Evolutionary conservation across 1,140 invertebrate genomes (phyloP), one percentile per base, ranked within the genome.

Genomic region (Drosophila ohnishii): DNA sequence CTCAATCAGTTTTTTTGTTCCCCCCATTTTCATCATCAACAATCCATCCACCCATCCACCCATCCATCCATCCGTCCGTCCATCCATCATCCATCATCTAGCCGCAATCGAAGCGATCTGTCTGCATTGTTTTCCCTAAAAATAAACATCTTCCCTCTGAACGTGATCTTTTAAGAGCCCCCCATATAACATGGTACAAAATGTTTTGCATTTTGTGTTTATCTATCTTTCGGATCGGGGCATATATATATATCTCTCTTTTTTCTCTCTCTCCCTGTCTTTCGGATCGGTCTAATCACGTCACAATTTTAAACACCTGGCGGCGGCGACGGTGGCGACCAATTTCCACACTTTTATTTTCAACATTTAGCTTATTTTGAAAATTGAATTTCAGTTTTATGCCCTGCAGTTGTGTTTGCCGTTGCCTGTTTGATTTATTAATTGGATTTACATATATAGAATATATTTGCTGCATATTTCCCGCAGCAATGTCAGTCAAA

Each of bases 51-150:
- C 9, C 56, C 58, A 57, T 56, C 45, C 61, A 2, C 2, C 19
- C 19, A 55, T 53, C 47, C 48, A 59, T 70, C 63, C 62, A 74
- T 56, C 40, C 35, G 61, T 13, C 16, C 44, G 40, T 32, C 58
- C 60, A 75, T 59, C 72, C 61, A 79, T 65, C 80, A 82, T 83
- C 66, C 80, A 76, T 77, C 66, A 74, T 77, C 51, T 74, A 69
- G 71, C 80, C 80, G 66, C 75, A 83, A 79, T 70, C 72, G 57
- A 84, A 71, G 75, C 75, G 75, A 83, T 84, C 80, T 84, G 81
- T 84, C 76, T 77, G 80, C 81, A 85, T 85, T 86, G 82, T 85
- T 84, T 85, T 59, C 48, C 55, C 82, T 71, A 86, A 78, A 85
- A 86, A 81, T 86, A 85, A 78, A 78, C 65, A 69, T 69, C 62